These are phyloP conservation scores for Cosmorhoe ocellata DNA, from an alignment of 2,888 invertebrate genomes.

Conservation along the genomic window DNA sequence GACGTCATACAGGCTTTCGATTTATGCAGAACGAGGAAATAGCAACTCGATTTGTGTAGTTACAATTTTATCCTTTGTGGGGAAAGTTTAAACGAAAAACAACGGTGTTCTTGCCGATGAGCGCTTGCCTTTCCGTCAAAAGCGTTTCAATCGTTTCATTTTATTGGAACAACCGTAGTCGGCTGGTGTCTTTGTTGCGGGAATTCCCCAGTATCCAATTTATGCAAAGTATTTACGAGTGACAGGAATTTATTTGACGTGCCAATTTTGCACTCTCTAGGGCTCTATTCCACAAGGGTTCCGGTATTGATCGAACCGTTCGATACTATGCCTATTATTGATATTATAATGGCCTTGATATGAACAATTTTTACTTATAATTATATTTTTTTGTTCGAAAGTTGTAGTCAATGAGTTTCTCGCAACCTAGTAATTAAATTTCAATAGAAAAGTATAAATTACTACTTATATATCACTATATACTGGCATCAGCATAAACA, in stretches of 20 bases:
- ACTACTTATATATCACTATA: too few relatives aligned
- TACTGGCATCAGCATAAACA: neutral
- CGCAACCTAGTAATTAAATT: too few relatives aligned
- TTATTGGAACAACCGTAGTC: conserved; percentile 63
- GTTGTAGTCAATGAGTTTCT: too few relatives aligned
- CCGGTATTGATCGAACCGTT: conserved; percentile 52
- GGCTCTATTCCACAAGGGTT: conserved; percentile 53
- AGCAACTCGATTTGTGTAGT: conserved; percentile 52
- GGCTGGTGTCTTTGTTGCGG: conserved; percentile 72
- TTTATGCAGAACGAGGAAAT: conserved; percentile 48
- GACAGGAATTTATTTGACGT: conserved; percentile 76
- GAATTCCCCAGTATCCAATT: conserved; percentile 71
- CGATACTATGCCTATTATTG: conserved; percentile 42
- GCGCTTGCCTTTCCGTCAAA: conserved; percentile 64
- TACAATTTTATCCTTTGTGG: conserved; percentile 39
- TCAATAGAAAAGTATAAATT: too few relatives aligned
- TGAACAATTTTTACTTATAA: too few relatives aligned
- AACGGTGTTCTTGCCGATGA: conserved; percentile 45
- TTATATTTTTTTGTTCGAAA: too few relatives aligned
- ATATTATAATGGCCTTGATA: too few relatives aligned
- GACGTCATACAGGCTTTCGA: conserved; percentile 45
- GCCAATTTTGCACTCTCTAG: conserved; percentile 63
- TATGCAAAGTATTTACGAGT: conserved; percentile 78
- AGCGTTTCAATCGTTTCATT: conserved; percentile 71
- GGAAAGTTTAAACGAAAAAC: conserved; percentile 49